Base-by-base conservation (phyloP, 1,140 invertebrate genomes). In the Carcinoscorpius rotundicauda region DNA sequence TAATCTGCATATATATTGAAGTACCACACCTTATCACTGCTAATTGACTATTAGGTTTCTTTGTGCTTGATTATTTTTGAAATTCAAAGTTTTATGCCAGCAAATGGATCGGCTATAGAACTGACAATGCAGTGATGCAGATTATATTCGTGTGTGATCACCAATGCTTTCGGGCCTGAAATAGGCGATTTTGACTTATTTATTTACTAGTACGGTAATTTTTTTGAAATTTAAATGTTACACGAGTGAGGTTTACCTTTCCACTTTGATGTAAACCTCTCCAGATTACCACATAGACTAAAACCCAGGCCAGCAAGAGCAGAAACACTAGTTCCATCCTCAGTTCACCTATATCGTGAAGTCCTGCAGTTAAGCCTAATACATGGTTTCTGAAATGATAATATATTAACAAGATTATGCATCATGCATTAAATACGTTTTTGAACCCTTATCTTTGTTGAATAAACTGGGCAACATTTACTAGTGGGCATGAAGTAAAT, bases 271-370 rank as follows among this genome's bases (percentile, higher is more conserved):
- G 75, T 29, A 79, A 73, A 52, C 78, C 78, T 71, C 74, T 76
- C 69, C 78, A 80, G 61, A 79, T 79, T 60, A 78, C 78, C 6
- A 79, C 68, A 57, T 79, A 79, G 48, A 78, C 79, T 50, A 80
- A 66, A 55, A 75, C 59, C 78, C 79, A 79, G 9, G 71, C 76
- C 9, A 77, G 61, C 11, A 80, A 55, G 6, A 79, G 68, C 49
- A 72, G 77, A 6, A 75, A 61, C 3, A 75, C 74, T 49, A 80
- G 61, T 61, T 80, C 78, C 70, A 73, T 76, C 51, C 77, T 71
- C 50, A 79, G 62, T 8, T 62, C 66, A 4, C 79, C 79, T 10
- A 77, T 61, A 10, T 74, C 61, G 5, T 80, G 72, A 48, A 79
- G 72, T 48, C 80, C 80, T 61, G 57, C 65, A 29, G 73, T 76